Evolutionary conservation across 2,797 vertebrate genomes (phyloP), one percentile per base, ranked within the genome.

Genomic region (Uromys caudimaculatus): DNA sequence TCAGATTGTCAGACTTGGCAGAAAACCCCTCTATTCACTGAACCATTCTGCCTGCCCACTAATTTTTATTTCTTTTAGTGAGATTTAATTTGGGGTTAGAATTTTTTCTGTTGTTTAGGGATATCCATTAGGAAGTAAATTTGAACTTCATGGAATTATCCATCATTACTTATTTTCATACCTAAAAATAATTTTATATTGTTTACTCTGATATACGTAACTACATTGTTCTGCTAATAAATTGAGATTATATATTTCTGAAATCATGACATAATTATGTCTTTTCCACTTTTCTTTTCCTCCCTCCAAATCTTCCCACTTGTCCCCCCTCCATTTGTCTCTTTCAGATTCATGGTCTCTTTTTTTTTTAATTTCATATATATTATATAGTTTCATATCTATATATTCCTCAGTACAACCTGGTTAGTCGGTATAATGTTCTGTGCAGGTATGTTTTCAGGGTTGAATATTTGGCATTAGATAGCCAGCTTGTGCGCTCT

Each of bases 21-120:
- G 12, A 7, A 62, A 83, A 38, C 8, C 38, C 16, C 38, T 4
- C 38, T 44, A 62, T 32, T 32, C 58, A 44, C 54, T 62, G 41
- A 19, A 44, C 58, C 38, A 32, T 11, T 9, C 19, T 83, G 14
- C 3, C 6, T 2, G 19, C 19, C 44, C 11, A 86, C 64, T 90
- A 60, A 89, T 60, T 94, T 93, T 77, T 94, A n/a, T 79, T 84
- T 90, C 29, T 92, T 94, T 81, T n/a, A 44, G 47, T 83, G 27
- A 29, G 78, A 41, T 78, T 95, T 86, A 86, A n/a, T 77, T 93
- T 82, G 23, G 35, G 67, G n/a, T 71, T 87, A 27, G 41, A 81
- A n/a, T 92, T 90, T 92, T 93, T 86, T 83, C 67, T 77, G 50
- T 35, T 93, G 87, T 93, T 95, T 60, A 83, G 73, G 23, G 38